Base-by-base conservation (phyloP, 2,113 vertebrate genomes). In the Ameiurus melas region DNA sequence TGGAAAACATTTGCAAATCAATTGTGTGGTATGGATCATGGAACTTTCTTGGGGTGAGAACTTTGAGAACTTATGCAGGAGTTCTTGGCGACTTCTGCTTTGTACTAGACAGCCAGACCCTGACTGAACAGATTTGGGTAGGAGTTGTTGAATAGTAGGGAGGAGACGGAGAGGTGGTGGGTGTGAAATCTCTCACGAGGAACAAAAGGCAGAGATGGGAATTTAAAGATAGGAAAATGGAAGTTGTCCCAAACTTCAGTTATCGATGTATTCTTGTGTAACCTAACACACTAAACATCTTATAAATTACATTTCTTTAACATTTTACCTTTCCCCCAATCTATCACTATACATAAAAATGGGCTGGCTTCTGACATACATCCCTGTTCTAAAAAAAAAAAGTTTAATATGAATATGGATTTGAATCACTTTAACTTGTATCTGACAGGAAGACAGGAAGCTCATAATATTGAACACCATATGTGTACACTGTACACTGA, bases 131-230 rank as follows among this genome's bases (percentile, higher is more conserved):
- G 19, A 60, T 82, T 60, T 60, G 30, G 55, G 79, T 82, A 60
- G 79, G 79, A 82, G 79, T 82, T 82, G 30, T 36, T 82, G 79
- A 82, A 82, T 14, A 22, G 79, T 36, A 82, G 55, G 79, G 79
- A 82, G 79, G 53, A 36, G 30, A 82, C 10, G 4, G 10, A 30
- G 79, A 58, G 10, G 55, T 82, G 55, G 79, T 57, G 51, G 79
- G 53, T 58, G 53, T 33, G 78, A 81, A 57, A 81, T 33, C n/a
- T 58, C 79, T 82, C 55, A 82, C 1, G 55, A 60, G 55, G 30
- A 82, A 82, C 30, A 82, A 82, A 36, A 82, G 55, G 30, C 53
- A 58, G 30, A 60, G 19, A 60, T 25, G 55, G 22, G 10, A 82
- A 60, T 58, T 22, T 60, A 60, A 82, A 51, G 55, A 60, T 82